These are phyloP conservation scores for Fulmarus glacialis DNA, from an alignment of 2,113 vertebrate genomes.

Conservation along the genomic window DNA sequence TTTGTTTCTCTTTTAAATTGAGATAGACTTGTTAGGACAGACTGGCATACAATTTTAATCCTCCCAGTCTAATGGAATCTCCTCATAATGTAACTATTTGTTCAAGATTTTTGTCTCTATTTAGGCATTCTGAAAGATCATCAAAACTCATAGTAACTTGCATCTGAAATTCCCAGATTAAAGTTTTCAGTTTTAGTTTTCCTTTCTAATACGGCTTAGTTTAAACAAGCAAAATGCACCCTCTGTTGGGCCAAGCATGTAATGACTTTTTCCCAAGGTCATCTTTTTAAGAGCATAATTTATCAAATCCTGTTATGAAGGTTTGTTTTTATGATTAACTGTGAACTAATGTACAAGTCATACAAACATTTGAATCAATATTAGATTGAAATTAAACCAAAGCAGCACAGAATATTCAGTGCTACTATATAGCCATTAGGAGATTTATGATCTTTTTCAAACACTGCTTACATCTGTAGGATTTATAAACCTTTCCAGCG, in stretches of 20 bases:
- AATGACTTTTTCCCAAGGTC: not conserved
- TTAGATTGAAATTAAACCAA: not conserved
- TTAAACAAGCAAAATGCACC: not conserved
- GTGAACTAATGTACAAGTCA: not conserved
- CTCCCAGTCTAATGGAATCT: not conserved
- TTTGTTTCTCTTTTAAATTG: slow-evolving; percentile 29
- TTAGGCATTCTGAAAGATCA: not conserved
- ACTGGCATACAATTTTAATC: slow-evolving; percentile 38
- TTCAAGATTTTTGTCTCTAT: slow-evolving; percentile 4
- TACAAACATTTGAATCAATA: not conserved
- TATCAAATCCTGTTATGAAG: not conserved
- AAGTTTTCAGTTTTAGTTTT: not conserved
- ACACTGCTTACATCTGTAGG: not conserved
- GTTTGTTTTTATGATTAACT: not conserved
- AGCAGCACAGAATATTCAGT: not conserved
- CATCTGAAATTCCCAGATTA: not conserved
- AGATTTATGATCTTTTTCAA: not conserved
- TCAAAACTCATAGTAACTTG: not conserved
- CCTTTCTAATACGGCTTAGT: not conserved
- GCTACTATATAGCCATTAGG: not conserved
- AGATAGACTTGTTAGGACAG: not conserved
- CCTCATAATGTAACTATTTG: slow-evolving; percentile 27
- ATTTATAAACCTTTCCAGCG: not conserved
- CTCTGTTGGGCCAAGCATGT: slow-evolving; percentile 10
- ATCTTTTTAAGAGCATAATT: not conserved